Evolutionary conservation across 2,113 vertebrate species (phyloP).

Genomic region (Brachirus orientalis): DNA sequence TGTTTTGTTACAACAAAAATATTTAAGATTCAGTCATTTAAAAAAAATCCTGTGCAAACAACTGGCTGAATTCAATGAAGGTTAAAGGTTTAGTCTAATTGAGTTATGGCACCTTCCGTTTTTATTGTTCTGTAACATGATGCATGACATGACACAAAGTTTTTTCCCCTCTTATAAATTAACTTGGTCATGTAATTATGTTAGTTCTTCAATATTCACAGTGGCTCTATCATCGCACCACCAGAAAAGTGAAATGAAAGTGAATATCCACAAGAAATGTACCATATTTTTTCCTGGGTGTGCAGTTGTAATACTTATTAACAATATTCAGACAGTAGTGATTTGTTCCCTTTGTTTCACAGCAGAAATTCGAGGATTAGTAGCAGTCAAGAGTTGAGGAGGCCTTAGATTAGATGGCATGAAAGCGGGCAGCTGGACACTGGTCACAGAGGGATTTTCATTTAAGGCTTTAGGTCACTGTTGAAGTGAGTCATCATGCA

Average conservation of each 20-base stretch:
- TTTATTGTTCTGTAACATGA: neutral
- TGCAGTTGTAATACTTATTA: slow-evolving; percentile 39
- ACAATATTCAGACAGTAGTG: slow-evolving; percentile 39
- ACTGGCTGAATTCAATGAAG: slow-evolving; percentile 14
- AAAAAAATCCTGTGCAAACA: slow-evolving; percentile 60
- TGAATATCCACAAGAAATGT: neutral
- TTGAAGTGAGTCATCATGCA: slow-evolving; percentile 73
- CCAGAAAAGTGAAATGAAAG: slow-evolving; percentile 26
- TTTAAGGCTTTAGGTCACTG: slow-evolving; percentile 69
- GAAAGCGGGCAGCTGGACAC: slow-evolving; percentile 1
- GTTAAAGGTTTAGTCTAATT: slow-evolving; percentile 6
- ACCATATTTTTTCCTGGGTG: too few species aligned
- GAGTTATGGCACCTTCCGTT: slow-evolving; percentile 45
- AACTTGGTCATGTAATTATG: neutral
- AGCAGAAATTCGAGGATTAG: slow-evolving; percentile 37
- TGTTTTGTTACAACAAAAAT: slow-evolving; percentile 38
- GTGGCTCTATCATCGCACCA: slow-evolving; percentile 15
- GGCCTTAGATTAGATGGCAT: too few species aligned
- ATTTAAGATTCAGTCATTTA: neutral
- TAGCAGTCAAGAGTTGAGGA: slow-evolving; percentile 23
- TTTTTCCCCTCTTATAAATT: neutral
- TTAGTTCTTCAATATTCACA: slow-evolving; percentile 48
- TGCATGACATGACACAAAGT: too few species aligned
- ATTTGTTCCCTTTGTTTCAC: slow-evolving; percentile 26
- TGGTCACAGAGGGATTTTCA: slow-evolving; percentile 52